Evolutionary conservation across 2,113 vertebrate species (phyloP).

Genomic region (Sporophila hypoxantha): DNA sequence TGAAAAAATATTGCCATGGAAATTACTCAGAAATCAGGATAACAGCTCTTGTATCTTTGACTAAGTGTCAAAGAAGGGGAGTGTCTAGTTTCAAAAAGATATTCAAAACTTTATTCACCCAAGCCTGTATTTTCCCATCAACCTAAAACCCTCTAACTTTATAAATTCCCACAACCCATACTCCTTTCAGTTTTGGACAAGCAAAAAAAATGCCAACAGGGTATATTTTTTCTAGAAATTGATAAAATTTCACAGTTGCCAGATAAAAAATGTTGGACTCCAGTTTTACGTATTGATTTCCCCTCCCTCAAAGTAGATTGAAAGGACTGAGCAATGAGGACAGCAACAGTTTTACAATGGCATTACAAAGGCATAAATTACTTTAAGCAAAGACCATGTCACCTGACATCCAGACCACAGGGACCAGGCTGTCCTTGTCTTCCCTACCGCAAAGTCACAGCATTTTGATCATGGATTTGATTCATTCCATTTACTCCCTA

Average conservation of each 20-base stretch:
- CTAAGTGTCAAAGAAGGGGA: background rate
- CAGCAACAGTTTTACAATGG: background rate
- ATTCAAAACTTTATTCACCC: background rate
- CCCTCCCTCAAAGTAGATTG: background rate
- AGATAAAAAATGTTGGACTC: background rate
- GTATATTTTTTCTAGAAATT: background rate
- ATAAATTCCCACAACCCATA: too few relatives aligned
- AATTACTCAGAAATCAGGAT: background rate
- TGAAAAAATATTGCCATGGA: background rate
- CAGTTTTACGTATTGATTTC: background rate
- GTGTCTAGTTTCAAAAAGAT: background rate
- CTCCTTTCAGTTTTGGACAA: background rate
- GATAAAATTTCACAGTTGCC: background rate
- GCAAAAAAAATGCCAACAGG: accelerated
- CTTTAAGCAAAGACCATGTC: background rate
- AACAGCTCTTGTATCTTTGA: accelerated
- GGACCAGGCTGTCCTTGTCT: background rate
- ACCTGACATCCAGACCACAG: accelerated
- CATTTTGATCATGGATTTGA: background rate
- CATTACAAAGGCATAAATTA: constrained; percentile 1
- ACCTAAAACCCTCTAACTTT: too few relatives aligned
- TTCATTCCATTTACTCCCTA: background rate
- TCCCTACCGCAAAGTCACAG: constrained; percentile 9
- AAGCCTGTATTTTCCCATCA: too few relatives aligned
- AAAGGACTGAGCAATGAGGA: background rate